Evolutionary conservation across 2,113 vertebrate species (phyloP).

Genomic region (Phyllostomus hastatus): DNA sequence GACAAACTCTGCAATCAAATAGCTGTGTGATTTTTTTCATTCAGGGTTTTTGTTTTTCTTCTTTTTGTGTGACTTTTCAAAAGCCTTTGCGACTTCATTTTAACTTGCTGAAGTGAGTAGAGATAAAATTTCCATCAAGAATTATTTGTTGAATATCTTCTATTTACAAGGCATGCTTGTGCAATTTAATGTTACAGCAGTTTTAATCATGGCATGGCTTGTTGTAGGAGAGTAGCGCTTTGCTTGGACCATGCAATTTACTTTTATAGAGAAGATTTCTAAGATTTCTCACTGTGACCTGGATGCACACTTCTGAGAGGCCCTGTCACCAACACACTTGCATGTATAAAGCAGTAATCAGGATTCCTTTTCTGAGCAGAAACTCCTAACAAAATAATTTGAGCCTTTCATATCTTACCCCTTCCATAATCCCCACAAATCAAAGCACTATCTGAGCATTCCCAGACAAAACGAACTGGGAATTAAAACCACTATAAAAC

Average conservation of each 20-base stretch:
- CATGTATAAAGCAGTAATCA: background rate
- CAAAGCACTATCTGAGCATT: background rate
- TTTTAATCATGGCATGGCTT: background rate
- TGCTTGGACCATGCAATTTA: background rate
- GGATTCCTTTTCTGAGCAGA: background rate
- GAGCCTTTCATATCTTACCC: background rate
- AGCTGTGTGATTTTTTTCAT: background rate
- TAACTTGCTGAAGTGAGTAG: background rate
- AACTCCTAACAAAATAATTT: constrained; percentile 10
- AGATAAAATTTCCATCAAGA: background rate
- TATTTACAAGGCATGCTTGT: background rate
- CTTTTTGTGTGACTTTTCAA: background rate
- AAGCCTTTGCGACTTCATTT: constrained; percentile 20
- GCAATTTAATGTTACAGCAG: background rate
- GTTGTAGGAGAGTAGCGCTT: background rate
- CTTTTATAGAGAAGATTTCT: background rate
- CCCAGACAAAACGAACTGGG: background rate
- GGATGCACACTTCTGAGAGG: background rate
- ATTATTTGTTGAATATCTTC: constrained; percentile 28
- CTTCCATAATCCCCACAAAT: background rate
- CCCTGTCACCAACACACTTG: background rate
- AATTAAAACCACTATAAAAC: constrained; percentile 11
- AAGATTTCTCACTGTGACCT: background rate
- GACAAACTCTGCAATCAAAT: background rate
- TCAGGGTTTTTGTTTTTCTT: too few species aligned